Evolutionary conservation across 2,797 vertebrate species (phyloP).

Genomic region (Oryzias sinensis): DNA sequence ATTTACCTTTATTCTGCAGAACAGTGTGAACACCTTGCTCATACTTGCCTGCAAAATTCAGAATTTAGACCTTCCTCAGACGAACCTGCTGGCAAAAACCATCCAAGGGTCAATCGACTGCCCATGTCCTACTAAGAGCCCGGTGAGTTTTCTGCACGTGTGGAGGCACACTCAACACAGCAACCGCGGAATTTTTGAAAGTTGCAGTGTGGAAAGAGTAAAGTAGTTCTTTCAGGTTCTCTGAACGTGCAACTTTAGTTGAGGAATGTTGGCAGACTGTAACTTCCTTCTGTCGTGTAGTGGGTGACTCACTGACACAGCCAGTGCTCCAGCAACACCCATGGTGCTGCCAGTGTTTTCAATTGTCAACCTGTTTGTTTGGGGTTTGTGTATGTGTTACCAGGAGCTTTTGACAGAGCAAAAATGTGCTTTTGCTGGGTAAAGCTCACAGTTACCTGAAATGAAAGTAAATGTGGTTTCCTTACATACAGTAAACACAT

Average conservation of each 20-base stretch:
- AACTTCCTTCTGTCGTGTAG: conserved; percentile 5
- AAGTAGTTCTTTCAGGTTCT: neutral
- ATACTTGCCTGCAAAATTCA: conserved; percentile 49
- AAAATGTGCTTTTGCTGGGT: neutral
- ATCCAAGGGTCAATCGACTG: conserved; percentile 22
- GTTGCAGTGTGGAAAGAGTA: neutral
- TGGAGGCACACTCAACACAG: neutral
- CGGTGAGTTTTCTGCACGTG: conserved; percentile 41
- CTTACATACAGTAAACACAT: no score
- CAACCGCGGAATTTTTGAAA: neutral
- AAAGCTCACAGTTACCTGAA: neutral
- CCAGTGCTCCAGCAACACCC: no score
- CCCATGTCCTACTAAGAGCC: conserved; percentile 14
- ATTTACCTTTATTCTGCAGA: conserved; percentile 33
- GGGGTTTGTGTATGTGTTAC: no score
- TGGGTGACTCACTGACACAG: conserved; percentile 40
- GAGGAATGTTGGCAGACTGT: conserved; percentile 34
- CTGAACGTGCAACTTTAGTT: neutral
- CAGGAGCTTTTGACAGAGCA: neutral
- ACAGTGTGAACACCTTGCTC: conserved; percentile 21
- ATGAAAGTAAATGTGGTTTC: no score
- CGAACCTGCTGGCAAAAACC: fast-evolving
- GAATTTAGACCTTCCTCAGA: neutral
- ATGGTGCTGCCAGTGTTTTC: conserved; percentile 21
- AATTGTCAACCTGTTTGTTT: conserved; percentile 14